Percentiles rank a stretch among this genome's conserved stretches.
Conservation (phyloP, 53 echinoderm and acorn worm genomes). For the Antedon mediterranea region DNA sequence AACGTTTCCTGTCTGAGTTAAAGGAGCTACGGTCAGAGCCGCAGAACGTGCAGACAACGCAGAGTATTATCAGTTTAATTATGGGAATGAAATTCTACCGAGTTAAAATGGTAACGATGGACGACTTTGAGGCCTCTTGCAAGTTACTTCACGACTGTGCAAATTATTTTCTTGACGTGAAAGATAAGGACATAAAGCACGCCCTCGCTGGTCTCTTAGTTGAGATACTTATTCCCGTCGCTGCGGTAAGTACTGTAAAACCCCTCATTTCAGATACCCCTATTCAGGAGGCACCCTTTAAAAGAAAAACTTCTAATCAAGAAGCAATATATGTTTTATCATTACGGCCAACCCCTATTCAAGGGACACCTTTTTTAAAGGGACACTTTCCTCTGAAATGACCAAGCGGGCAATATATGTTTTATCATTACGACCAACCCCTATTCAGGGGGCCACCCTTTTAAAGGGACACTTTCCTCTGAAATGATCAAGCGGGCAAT, state of each 20-base stretch:
- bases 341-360: no score
- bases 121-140: conserved; percentile 91
- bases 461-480: no score
- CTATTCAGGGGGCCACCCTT: no score
- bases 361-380: background rate
- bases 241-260: conserved; percentile 74
- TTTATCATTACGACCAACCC: no score
- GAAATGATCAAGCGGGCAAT: no score
- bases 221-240: conserved; percentile 91
- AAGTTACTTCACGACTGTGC: conserved; percentile 91
- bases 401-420: no score
- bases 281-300: background rate
- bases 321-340: background rate
- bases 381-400: no score
- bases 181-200: conserved; percentile 90
- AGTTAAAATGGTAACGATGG: conserved; percentile 90
- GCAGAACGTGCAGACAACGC: conserved; percentile 74
- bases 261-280: no score
- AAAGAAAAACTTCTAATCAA: background rate
- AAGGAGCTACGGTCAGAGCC: conserved; percentile 94
- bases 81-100: conserved; percentile 99
- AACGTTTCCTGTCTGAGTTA: conserved; percentile 71
- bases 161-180: conserved; percentile 92
- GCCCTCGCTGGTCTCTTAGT: conserved; percentile 96
- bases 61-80: conserved; percentile 92